Evolutionary conservation across 2,888 invertebrate genomes (phyloP), one percentile per base, ranked within the genome.

Genomic region (Buathra laborator): DNA sequence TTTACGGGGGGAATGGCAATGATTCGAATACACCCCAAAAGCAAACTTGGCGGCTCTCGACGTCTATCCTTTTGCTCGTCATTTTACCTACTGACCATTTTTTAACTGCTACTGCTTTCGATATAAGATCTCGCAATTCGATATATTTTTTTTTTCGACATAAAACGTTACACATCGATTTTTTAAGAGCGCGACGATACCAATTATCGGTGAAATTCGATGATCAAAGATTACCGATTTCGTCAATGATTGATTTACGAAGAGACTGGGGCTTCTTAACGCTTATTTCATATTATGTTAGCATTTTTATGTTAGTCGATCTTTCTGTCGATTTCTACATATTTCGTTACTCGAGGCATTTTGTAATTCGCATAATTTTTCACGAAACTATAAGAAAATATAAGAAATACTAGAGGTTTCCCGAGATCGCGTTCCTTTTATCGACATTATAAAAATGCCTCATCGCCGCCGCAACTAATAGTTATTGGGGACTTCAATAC

Each of bases 11-110:
- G 24, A 75, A 3, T 14, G 37, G 32, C 32, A 19, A 64, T 64
- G 51, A 66, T 19, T 16, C 9, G 29, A 9, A 37, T 37, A 37
- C 62, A 32, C n/a, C 19, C 19, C 37, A 37, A 43, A 9, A 24
- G 56, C 44, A 72, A 72, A 56, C 72, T 71, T 53, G 51, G 32
- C 19, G 29, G 14, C 62, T 29, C 62, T 29, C 59, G n/a, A 10
- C n/a, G 37, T 19, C 37, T 37, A 37, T 16, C 48, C 51, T 32
- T 51, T 70, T 53, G 7, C 51, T 6, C 70, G 48, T 12, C 32
- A 32, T 16, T 70, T 51, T 32, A 12, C 68, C 48, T 37, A 37
- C 37, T 6, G 37, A 37, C 6, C 2, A 4, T 37, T 37, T 37
- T 37, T 37, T 6, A 37, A 37, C 3, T 37, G 19, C 19, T 19